Conservation (phyloP, 1,140 invertebrate species). For the Halesus radiatus region DNA sequence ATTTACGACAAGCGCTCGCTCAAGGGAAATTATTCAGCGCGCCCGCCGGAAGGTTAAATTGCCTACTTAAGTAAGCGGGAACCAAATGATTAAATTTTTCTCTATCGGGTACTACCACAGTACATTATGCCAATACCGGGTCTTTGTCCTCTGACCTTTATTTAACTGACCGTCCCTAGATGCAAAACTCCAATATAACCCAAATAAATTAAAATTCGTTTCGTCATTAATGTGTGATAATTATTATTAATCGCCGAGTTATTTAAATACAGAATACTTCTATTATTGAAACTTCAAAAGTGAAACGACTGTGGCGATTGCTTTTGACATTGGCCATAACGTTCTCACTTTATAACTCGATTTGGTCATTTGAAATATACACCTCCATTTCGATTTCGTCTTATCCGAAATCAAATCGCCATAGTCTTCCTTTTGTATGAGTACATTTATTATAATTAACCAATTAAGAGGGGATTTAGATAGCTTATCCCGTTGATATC, state of each 20-base stretch:
- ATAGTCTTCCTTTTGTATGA: conserved; percentile 9
- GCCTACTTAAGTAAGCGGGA: not conserved
- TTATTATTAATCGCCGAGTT: too few relatives aligned
- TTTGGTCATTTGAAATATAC: conserved; percentile 17
- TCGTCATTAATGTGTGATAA: too few relatives aligned
- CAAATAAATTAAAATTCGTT: too few relatives aligned
- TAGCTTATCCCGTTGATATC: not conserved
- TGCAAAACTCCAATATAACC: too few relatives aligned
- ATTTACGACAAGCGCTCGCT: too few relatives aligned
- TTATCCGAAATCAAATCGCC: conserved; percentile 14
- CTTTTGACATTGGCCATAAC: conserved; percentile 1
- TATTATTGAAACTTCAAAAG: conserved; percentile 6
- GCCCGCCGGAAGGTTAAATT: too few relatives aligned
- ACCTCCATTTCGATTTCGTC: conserved; percentile 8
- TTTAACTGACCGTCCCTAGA: too few relatives aligned
- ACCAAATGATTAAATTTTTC: not conserved
- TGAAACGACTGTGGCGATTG: not conserved
- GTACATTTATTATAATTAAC: conserved; percentile 13
- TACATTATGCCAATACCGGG: too few relatives aligned
- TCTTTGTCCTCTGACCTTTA: too few relatives aligned
- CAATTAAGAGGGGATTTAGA: conserved; percentile 13
- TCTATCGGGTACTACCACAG: not conserved
- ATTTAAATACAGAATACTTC: not conserved
- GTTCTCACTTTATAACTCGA: not conserved
- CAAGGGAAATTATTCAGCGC: too few relatives aligned